A percentile compares a stretch with the other conserved stretches of the same genome.
phyloP scores from a whole-genome alignment of 2,113 vertebrate genomes.

The Crotalus helleri region DNA sequence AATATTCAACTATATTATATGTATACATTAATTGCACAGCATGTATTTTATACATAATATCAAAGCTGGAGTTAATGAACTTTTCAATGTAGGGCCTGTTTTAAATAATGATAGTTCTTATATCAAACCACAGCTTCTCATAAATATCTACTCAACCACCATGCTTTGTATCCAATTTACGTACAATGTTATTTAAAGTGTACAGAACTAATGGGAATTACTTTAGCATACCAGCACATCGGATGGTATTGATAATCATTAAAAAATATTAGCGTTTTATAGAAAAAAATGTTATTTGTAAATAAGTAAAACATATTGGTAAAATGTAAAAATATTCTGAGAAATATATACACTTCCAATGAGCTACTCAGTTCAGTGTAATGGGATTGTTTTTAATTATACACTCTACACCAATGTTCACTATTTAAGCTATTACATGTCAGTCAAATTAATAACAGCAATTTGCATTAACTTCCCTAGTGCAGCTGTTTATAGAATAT shows the following conservation, averaged over 20 bases:
- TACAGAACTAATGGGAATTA: constrained; percentile 14
- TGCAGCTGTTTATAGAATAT: constrained; percentile 82
- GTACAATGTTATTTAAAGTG: not conserved
- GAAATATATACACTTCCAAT: constrained; percentile 70
- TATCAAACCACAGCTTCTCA: constrained; percentile 41
- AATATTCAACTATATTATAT: not conserved
- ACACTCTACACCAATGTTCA: constrained; percentile 68
- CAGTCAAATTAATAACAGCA: constrained; percentile 84
- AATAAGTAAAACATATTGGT: constrained; percentile 60
- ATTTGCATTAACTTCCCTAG: constrained; percentile 77
- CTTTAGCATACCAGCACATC: not conserved
- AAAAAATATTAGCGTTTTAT: constrained; percentile 44
- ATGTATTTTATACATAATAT: not conserved
- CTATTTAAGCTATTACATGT: constrained; percentile 79
- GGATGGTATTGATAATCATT: constrained; percentile 26
- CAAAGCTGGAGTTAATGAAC: not conserved
- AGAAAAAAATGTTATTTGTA: constrained; percentile 55
- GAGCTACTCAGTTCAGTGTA: constrained; percentile 70
- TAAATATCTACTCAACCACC: constrained; percentile 25
- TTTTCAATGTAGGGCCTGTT: not conserved
- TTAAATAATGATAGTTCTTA: constrained; percentile 16
- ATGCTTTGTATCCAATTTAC: constrained; percentile 34
- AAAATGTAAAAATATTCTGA: constrained; percentile 64
- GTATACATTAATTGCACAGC: not conserved
- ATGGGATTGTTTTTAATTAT: constrained; percentile 76